Evolutionary conservation across 2,113 vertebrate species (phyloP), one percentile per base, ranked within the genome.

Genomic region (Meriones unguiculatus): DNA sequence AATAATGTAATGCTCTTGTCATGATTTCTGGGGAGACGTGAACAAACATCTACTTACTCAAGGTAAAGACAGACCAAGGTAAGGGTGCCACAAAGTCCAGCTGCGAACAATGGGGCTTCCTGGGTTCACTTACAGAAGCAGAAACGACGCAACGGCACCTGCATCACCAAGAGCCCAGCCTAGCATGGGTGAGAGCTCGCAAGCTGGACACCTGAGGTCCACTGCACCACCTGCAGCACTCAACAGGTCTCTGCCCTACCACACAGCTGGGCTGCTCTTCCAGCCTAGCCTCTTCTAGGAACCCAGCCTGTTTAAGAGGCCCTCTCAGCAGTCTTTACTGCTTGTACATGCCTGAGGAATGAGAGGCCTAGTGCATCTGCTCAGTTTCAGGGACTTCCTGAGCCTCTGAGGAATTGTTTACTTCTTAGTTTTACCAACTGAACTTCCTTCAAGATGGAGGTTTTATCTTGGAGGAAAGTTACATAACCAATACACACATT

Each of bases 1-100:
- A 95, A 72, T 72, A 93, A 59, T 32, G 64, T 18, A 87, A 84
- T 78, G 64, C 64, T 89, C 81, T 64, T 28, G 57, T 84, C 80
- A 62, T 28, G 22, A 38, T 28, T 62, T 7, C 57, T 41, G 57
- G n/a, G 17, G 13, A 84, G 57, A 28, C n/a, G 17, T 7, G 12
- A 82, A 38, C 54, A 9, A 82, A 82, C 14, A 64, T 41, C n/a
- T 84, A 84, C n/a, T 62, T 25, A 84, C 20, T 54, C 59, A 64
- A 84, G 24, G 64, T 28, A 28, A 62, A 84, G 80, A 41, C 77
- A 57, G 77, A 57, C 30, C 46, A 57, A 57, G 77, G 32, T 20
- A 80, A 80, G 9, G 52, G 35, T 20, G 17, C 18, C 52, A 81
- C 32, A 12, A 57, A 81, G 78, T 57, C 38, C 78, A 57, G 32